Evolutionary conservation across 1,140 invertebrate species (phyloP).

Genomic region (Asbolus verrucosus): DNA sequence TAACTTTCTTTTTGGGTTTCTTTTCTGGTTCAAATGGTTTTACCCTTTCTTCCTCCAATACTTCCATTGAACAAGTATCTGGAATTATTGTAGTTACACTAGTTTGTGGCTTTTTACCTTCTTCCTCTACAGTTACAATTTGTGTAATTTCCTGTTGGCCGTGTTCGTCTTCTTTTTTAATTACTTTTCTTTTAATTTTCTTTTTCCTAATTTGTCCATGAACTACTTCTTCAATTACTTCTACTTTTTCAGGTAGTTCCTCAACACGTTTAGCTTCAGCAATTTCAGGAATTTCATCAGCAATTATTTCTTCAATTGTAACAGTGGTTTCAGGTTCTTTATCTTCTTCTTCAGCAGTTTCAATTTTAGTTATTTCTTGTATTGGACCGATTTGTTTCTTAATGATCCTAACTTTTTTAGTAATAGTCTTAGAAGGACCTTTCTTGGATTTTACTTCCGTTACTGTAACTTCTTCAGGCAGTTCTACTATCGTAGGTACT

Average conservation of each 20-base stretch:
- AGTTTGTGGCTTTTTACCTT: constrained; percentile 60
- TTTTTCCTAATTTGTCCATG: constrained; percentile 61
- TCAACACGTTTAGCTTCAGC: constrained; percentile 60
- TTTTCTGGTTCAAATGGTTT: constrained; percentile 58
- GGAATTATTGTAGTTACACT: constrained; percentile 60
- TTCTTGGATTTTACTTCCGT: constrained; percentile 49
- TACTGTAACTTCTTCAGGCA: constrained; percentile 52
- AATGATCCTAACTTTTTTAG: constrained; percentile 45
- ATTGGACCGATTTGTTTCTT: constrained; percentile 60
- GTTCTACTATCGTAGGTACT: constrained; percentile 48
- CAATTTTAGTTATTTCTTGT: constrained; percentile 65
- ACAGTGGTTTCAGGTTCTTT: constrained; percentile 63
- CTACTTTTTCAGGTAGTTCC: constrained; percentile 59
- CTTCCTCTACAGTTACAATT: constrained; percentile 60
- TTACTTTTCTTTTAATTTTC: constrained; percentile 63
- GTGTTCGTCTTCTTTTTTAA: constrained; percentile 57
- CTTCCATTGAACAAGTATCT: constrained; percentile 55
- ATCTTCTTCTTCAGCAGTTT: constrained; percentile 66
- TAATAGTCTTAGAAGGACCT: constrained; percentile 50
- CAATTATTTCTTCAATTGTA: constrained; percentile 60
- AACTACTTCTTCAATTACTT: constrained; percentile 58
- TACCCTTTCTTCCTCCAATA: constrained; percentile 50
- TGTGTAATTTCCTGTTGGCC: constrained; percentile 56
- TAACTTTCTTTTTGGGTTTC: constrained; percentile 59
- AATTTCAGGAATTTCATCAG: constrained; percentile 51